Evolutionary conservation across 2,797 vertebrate species (phyloP).

Genomic region (Acanthis flammea): DNA sequence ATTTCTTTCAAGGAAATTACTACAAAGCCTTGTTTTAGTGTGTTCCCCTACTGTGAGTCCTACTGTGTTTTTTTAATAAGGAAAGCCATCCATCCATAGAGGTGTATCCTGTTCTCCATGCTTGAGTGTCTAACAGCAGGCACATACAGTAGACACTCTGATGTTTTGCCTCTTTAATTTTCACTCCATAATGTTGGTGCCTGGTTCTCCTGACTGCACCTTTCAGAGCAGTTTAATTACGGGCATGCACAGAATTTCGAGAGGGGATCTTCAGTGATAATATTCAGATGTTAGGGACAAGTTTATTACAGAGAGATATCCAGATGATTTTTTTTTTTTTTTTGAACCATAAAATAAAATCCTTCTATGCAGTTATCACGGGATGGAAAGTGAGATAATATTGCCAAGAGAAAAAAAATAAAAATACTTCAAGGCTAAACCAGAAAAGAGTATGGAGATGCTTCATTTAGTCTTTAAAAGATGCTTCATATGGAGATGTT

Average conservation of each 20-base stretch:
- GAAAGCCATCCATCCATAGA: constrained; percentile 97
- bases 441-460: neutral
- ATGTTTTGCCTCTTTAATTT: constrained; percentile 79
- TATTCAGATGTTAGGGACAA: constrained; percentile 2
- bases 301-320: neutral
- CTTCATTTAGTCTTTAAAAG: neutral
- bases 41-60: constrained; percentile 88
- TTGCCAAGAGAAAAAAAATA: neutral
- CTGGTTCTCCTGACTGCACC: constrained; percentile 71
- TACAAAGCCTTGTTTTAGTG: constrained; percentile 93
- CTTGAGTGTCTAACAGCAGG: constrained; percentile 87
- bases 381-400: neutral
- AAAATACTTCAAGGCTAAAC: constrained; percentile 20
- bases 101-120: constrained; percentile 97
- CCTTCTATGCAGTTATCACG: neutral
- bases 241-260: constrained; percentile 59
- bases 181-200: constrained; percentile 71
- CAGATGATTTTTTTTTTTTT: neutral
- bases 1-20: constrained; percentile 87
- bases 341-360: neutral
- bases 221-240: constrained; percentile 73
- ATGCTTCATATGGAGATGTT: neutral
- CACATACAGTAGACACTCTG: constrained; percentile 79
- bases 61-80: constrained; percentile 97
- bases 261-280: constrained; percentile 34